A percentile compares a stretch with the other conserved stretches of the same genome.
Conservation (phyloP, 2,113 vertebrate genomes). For the Casuarius casuarius region DNA sequence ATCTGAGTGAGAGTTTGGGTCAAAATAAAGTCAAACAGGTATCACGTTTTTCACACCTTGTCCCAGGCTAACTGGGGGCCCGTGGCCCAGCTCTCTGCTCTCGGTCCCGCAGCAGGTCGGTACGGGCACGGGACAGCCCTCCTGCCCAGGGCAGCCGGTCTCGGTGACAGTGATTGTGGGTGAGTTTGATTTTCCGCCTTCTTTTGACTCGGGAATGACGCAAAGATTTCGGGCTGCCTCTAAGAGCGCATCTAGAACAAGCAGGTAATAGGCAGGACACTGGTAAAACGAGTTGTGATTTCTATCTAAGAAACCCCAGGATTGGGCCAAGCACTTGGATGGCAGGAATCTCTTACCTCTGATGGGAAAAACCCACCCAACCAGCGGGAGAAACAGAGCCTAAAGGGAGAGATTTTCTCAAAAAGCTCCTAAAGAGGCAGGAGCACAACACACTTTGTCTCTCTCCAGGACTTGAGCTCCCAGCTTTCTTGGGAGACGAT, state of each 20-base stretch:
- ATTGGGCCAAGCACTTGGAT: accelerated
- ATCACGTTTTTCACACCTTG: background rate
- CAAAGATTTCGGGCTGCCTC: background rate
- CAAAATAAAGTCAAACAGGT: background rate
- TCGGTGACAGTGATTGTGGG: background rate
- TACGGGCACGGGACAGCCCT: background rate
- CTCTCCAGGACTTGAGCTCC: background rate
- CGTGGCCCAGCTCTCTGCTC: background rate
- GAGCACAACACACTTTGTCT: accelerated
- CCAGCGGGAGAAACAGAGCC: background rate
- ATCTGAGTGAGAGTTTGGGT: background rate
- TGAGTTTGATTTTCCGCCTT: background rate
- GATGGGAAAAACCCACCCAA: background rate
- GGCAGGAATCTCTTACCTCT: background rate
- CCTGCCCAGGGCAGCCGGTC: background rate
- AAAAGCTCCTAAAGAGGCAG: background rate
- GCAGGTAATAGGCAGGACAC: background rate
- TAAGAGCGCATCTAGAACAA: background rate
- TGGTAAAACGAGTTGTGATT: background rate
- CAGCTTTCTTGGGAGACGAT: background rate
- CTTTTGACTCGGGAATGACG: background rate
- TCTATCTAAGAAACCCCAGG: background rate
- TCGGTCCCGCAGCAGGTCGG: background rate
- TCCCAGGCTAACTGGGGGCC: no score
- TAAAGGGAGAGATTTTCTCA: background rate